phyloP scores from a whole-genome alignment of 2,797 vertebrate genomes.

The Corythornis leucogaster region DNA sequence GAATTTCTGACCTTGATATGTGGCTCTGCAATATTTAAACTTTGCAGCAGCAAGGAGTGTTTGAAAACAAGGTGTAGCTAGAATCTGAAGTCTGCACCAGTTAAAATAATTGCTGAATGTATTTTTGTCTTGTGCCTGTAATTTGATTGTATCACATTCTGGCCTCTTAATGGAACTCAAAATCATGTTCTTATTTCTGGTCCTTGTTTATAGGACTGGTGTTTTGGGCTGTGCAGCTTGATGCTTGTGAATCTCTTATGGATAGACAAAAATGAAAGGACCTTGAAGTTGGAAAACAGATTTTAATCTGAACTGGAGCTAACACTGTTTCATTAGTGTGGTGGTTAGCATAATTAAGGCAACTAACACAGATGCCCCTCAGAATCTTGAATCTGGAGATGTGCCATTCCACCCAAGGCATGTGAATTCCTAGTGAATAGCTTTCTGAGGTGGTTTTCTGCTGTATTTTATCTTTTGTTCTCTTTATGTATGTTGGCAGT shows the following conservation, averaged over 20 bases:
- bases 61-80: neutral
- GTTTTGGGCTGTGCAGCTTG: neutral
- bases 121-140: neutral
- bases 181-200: neutral
- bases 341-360: neutral
- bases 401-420: neutral
- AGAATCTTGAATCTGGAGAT: neutral
- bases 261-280: neutral
- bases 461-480: neutral
- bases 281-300: neutral
- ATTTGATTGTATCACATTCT: neutral
- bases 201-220: neutral
- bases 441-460: neutral
- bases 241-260: neutral
- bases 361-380: neutral
- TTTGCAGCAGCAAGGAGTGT: neutral
- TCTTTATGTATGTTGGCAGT: neutral
- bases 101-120: neutral
- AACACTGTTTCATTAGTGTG: neutral
- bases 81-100: constrained; percentile 5
- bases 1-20: neutral
- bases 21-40: neutral
- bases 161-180: neutral
- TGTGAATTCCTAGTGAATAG: neutral
- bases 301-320: neutral